phyloP scores from a whole-genome alignment of 1,140 invertebrate genomes.

The Caenorhabditis briggsae region DNA sequence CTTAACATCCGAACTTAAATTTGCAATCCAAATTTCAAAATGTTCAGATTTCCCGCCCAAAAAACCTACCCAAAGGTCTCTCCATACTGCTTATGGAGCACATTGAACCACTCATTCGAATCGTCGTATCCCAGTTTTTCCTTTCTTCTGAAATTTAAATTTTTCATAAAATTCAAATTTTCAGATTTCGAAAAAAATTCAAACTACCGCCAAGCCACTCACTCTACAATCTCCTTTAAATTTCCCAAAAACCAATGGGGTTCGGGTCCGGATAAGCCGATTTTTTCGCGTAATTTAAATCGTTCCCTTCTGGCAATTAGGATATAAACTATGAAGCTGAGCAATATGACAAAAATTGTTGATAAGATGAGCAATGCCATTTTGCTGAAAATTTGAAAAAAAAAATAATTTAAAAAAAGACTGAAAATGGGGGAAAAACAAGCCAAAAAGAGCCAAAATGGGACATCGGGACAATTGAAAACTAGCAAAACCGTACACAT shows the following conservation, averaged over 20 bases:
- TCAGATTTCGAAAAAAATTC: too few relatives aligned
- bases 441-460: too few relatives aligned
- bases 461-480: too few relatives aligned
- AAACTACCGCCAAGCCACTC: background rate
- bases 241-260: conserved; percentile 38
- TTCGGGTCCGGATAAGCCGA: conserved; percentile 1
- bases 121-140: conserved; percentile 45
- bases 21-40: background rate
- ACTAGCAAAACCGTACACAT: too few relatives aligned
- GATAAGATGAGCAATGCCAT: conserved; percentile 29
- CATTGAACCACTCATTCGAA: conserved; percentile 1
- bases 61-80: conserved; percentile 20
- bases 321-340: background rate
- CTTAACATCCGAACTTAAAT: too few relatives aligned
- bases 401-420: background rate
- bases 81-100: conserved; percentile 21
- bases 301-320: background rate
- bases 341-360: background rate
- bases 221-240: conserved; percentile 27
- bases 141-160: conserved; percentile 14
- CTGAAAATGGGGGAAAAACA: background rate
- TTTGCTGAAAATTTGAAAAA: background rate
- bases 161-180: background rate
- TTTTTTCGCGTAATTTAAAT: conserved; percentile 27
- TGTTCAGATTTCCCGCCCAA: background rate